phyloP scores from a whole-genome alignment of 2,797 vertebrate species.

The Fistularia commersonii region DNA sequence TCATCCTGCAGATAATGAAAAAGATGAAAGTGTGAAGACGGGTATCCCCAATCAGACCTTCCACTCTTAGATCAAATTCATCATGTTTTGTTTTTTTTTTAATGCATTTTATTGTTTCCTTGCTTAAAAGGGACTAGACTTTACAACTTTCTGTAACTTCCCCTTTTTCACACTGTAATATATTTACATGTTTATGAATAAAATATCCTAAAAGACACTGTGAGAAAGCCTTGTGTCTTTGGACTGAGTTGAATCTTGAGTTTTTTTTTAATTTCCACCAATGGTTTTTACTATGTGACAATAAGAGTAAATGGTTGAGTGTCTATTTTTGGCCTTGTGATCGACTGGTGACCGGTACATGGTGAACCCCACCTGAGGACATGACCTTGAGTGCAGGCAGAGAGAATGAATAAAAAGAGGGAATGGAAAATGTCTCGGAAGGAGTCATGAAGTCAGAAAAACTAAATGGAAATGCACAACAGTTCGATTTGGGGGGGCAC shows the following conservation, averaged over 20 bases:
- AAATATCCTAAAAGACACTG: slow-evolving; percentile 13
- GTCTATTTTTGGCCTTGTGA: too few relatives aligned
- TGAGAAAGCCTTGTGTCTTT: not conserved
- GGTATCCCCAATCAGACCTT: not conserved
- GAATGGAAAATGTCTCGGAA: too few relatives aligned
- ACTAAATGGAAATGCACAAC: too few relatives aligned
- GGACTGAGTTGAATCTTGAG: not conserved
- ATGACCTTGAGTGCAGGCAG: too few relatives aligned
- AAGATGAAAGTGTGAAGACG: slow-evolving; percentile 66
- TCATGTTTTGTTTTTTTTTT: not conserved
- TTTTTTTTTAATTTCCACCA: not conserved
- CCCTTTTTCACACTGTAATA: slow-evolving; percentile 27
- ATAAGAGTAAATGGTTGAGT: too few relatives aligned
- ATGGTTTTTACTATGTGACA: not conserved
- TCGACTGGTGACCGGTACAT: too few relatives aligned
- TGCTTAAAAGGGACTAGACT: not conserved
- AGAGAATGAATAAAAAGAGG: too few relatives aligned
- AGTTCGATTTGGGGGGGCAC: too few relatives aligned
- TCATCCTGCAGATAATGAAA: slow-evolving; percentile 54
- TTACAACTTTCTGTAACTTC: not conserved
- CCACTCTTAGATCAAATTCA: not conserved
- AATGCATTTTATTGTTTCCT: slow-evolving; percentile 2
- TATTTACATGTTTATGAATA: slow-evolving; percentile 46
- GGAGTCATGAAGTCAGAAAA: too few relatives aligned
- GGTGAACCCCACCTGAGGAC: too few relatives aligned